Evolutionary conservation across 2,113 vertebrate species (phyloP).

Genomic region (Prolemur simus): DNA sequence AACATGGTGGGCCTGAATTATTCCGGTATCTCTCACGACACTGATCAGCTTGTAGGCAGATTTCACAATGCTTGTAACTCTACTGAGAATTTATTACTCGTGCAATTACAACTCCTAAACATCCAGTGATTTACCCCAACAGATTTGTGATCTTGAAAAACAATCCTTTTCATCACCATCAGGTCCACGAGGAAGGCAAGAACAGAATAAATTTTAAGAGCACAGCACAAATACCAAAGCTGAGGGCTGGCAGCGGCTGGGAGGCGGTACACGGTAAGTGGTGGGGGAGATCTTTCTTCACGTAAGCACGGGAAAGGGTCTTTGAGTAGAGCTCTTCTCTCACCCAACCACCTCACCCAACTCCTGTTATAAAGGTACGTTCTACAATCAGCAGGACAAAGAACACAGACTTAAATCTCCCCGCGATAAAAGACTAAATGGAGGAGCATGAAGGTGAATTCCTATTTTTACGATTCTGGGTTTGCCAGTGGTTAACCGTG

Average conservation of each 20-base stretch:
- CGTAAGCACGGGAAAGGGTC: not conserved
- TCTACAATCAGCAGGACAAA: not conserved
- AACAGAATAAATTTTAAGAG: slow-evolving; percentile 47
- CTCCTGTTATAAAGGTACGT: not conserved
- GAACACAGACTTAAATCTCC: not conserved
- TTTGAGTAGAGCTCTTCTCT: not conserved
- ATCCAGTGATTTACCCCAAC: not conserved
- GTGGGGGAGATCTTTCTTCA: not conserved
- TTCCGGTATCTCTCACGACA: not conserved
- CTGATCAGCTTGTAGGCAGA: slow-evolving; percentile 18
- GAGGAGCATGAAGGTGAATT: not conserved
- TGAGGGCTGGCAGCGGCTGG: not conserved
- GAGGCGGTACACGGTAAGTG: not conserved
- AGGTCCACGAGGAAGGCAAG: not conserved
- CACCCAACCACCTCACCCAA: not conserved
- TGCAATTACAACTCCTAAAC: slow-evolving; percentile 48
- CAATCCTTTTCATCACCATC: not conserved
- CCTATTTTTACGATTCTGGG: not conserved
- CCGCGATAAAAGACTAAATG: slow-evolving; percentile 1
- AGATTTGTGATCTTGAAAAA: slow-evolving; percentile 43
- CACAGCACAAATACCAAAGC: not conserved
- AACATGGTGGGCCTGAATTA: not conserved
- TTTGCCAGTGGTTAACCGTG: not conserved
- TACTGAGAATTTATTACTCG: slow-evolving; percentile 32
- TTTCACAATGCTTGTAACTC: not conserved